phyloP scores from a whole-genome alignment of 2,888 invertebrate genomes.

The Mythimna ferrago region DNA sequence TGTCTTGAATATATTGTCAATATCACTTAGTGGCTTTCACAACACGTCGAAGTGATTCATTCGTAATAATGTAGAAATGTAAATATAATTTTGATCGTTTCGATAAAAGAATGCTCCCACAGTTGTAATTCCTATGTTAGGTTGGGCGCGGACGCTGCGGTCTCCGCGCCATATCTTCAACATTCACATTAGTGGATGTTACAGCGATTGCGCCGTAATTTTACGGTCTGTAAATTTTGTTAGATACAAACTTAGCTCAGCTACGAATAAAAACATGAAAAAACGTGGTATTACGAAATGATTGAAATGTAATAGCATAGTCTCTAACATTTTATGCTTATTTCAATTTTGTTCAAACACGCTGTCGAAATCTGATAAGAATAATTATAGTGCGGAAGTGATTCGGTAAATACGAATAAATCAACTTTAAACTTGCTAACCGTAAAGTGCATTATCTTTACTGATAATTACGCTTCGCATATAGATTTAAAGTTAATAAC shows the following conservation, averaged over 20 bases:
- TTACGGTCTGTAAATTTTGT: constrained; percentile 66
- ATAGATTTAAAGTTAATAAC: constrained; percentile 72
- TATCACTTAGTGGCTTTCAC: constrained; percentile 17
- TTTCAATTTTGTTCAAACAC: constrained; percentile 56
- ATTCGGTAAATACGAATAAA: constrained; percentile 59
- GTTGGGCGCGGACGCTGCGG: constrained; percentile 34
- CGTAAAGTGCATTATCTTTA: constrained; percentile 61
- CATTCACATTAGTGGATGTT: constrained; percentile 51
- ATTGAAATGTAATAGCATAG: constrained; percentile 65
- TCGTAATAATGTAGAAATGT: constrained; percentile 35
- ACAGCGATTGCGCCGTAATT: constrained; percentile 59
- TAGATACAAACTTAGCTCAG: constrained; percentile 44
- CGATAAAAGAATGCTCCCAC: constrained; percentile 50
- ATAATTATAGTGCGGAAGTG: constrained; percentile 60
- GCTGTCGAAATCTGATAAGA: constrained; percentile 57
- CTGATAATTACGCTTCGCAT: constrained; percentile 66
- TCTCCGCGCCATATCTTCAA: constrained; percentile 38
- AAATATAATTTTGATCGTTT: constrained; percentile 42
- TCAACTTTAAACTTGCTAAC: constrained; percentile 57
- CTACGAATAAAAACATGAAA: constrained; percentile 56
- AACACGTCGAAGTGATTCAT: constrained; percentile 29
- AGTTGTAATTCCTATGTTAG: constrained; percentile 42
- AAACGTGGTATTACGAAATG: constrained; percentile 59
- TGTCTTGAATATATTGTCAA: constrained; percentile 5
- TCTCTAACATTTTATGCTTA: constrained; percentile 45